A percentile compares a stretch with the other conserved stretches of the same genome.
These are phyloP conservation scores for Amblyopsis hoosieri DNA, from an alignment of 2,797 vertebrate species.

Conservation along the genomic window DNA sequence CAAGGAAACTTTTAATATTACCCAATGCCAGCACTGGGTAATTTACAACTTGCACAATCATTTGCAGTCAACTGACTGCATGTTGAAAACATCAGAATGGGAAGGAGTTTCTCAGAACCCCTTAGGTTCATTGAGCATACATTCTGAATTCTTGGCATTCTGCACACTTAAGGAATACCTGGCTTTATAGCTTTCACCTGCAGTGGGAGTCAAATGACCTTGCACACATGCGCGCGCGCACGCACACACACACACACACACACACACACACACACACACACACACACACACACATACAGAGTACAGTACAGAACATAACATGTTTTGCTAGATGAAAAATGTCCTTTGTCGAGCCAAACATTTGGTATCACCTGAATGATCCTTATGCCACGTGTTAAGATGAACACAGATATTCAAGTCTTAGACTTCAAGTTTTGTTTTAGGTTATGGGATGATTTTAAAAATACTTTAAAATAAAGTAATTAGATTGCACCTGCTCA, in stretches of 20 bases:
- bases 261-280: neutral
- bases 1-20: neutral
- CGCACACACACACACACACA: too few relatives aligned
- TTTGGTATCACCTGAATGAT: neutral
- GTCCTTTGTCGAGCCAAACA: neutral
- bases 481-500: too few relatives aligned
- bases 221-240: neutral
- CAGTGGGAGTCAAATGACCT: conserved; percentile 23
- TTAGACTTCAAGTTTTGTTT: too few relatives aligned
- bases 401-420: too few relatives aligned
- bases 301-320: neutral
- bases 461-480: too few relatives aligned
- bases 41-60: neutral
- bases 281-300: neutral
- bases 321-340: neutral
- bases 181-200: conserved; percentile 51
- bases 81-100: neutral
- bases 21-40: neutral
- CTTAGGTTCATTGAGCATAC: conserved; percentile 30
- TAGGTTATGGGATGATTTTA: too few relatives aligned
- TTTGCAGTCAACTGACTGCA: neutral
- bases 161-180: conserved; percentile 34
- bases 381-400: too few relatives aligned
- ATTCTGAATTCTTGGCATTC: conserved; percentile 55
- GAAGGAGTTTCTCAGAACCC: neutral